Percentiles rank a stretch among this genome's conserved stretches.
phyloP scores from a whole-genome alignment of 1,140 invertebrate species.

The Drosophila varians region DNA sequence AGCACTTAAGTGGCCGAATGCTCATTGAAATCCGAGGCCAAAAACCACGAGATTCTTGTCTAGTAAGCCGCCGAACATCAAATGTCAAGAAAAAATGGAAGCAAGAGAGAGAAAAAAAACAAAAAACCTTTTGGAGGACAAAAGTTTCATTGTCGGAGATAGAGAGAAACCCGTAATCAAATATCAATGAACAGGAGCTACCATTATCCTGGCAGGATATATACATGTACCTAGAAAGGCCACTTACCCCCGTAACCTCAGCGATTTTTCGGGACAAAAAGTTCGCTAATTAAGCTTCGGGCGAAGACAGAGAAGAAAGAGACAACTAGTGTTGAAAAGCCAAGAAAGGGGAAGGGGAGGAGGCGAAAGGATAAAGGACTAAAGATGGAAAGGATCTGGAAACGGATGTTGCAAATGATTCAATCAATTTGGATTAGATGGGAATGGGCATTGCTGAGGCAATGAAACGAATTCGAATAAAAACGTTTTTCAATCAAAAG shows the following conservation, averaged over 20 bases:
- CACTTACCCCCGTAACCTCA: neutral
- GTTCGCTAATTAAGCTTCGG: slow-evolving; percentile 36
- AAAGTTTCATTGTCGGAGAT: slow-evolving; percentile 41
- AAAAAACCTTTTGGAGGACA: slow-evolving; percentile 26
- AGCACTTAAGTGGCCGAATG: slow-evolving; percentile 45
- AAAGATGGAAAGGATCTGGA: slow-evolving; percentile 10
- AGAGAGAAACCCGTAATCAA: slow-evolving; percentile 43
- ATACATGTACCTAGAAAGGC: neutral
- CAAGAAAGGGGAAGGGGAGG: slow-evolving; percentile 21
- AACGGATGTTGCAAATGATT: slow-evolving; percentile 47
- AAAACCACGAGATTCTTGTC: neutral
- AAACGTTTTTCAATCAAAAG: too few species aligned
- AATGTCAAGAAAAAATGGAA: slow-evolving; percentile 43
- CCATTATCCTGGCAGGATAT: neutral
- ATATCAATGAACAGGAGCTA: slow-evolving; percentile 47
- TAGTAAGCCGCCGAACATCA: slow-evolving; percentile 45
- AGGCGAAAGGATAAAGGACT: neutral
- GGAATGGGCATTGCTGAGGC: too few species aligned
- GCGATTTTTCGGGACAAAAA: slow-evolving; percentile 4
- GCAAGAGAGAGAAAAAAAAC: neutral
- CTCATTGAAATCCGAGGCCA: slow-evolving; percentile 67
- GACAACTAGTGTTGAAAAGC: slow-evolving; percentile 33
- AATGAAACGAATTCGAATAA: too few species aligned
- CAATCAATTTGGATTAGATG: slow-evolving; percentile 37
- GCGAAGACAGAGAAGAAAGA: slow-evolving; percentile 11